These are phyloP conservation scores for Aleiodes sp. DNA, from an alignment of 1,140 invertebrate genomes.

Conservation along the genomic window DNA sequence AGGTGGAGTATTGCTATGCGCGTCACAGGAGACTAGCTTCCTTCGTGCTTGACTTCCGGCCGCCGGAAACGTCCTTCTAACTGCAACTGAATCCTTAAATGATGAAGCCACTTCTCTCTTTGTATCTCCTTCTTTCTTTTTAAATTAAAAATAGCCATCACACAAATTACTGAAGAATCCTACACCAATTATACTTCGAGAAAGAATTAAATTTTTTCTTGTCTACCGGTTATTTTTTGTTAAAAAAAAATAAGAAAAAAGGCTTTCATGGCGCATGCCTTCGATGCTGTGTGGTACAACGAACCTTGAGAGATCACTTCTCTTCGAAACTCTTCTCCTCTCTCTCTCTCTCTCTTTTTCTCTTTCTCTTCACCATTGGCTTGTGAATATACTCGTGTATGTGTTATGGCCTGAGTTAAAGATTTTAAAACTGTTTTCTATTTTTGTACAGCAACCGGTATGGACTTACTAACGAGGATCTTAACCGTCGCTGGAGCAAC, in stretches of 20 bases:
- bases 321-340: not conserved
- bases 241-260: not conserved
- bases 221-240: no score
- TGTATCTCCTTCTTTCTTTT: not conserved
- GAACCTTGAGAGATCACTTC: slow-evolving; percentile 10
- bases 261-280: not conserved
- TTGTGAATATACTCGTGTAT: not conserved
- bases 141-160: no score
- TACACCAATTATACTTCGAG: no score
- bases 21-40: slow-evolving; percentile 48
- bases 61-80: slow-evolving; percentile 60
- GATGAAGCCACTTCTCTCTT: no score
- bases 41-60: slow-evolving; percentile 52
- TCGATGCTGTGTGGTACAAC: not conserved
- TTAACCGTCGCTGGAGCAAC: slow-evolving; percentile 82
- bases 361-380: not conserved
- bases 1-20: slow-evolving; percentile 42
- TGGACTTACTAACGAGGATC: slow-evolving; percentile 82
- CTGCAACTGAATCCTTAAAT: slow-evolving; percentile 55
- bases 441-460: slow-evolving; percentile 76
- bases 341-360: not conserved
- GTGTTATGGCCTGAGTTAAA: not conserved
- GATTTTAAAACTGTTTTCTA: slow-evolving; percentile 25
- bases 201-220: no score
- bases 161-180: no score